Percentiles rank a stretch among this genome's conserved stretches.
These are phyloP conservation scores for Astreopora myriophthalma DNA, from an alignment of 64 coral and sea anemone genomes.

Conservation along the genomic window DNA sequence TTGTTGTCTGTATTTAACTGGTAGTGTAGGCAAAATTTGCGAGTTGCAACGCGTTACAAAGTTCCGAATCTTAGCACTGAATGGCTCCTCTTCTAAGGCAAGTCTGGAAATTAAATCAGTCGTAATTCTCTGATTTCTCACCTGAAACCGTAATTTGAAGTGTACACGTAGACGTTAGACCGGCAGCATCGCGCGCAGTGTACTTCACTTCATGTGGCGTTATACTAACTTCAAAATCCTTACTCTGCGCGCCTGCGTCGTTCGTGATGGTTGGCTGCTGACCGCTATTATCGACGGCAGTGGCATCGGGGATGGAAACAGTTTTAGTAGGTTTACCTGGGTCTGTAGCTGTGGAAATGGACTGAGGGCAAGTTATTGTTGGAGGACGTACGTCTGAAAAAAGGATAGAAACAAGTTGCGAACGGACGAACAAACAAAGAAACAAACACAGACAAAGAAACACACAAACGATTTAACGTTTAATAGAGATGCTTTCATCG, in stretches of 20 bases:
- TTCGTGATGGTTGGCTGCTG: conserved; percentile 59
- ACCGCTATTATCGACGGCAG: conserved; percentile 82
- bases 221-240: conserved; percentile 64
- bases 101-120: neutral
- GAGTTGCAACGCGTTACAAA: too few species aligned
- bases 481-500: too few species aligned
- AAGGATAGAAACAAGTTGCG: neutral
- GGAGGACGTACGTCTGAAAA: conserved; percentile 22
- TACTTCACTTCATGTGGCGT: conserved; percentile 67
- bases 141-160: conserved; percentile 84
- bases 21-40: too few species aligned
- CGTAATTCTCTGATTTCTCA: neutral
- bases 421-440: too few species aligned
- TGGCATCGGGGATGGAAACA: conserved; percentile 61
- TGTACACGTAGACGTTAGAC: conserved; percentile 61
- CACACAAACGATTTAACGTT: too few species aligned
- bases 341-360: conserved; percentile 60
- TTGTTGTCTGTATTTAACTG: too few species aligned
- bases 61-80: too few species aligned
- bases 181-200: conserved; percentile 76
- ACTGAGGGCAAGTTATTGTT: conserved; percentile 59
- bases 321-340: conserved; percentile 30
- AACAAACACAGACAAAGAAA: too few species aligned
- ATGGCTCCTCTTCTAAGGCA: too few species aligned
- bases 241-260: conserved; percentile 37